phyloP scores from a whole-genome alignment of 1,140 invertebrate genomes.

The Drosophila orena region DNA sequence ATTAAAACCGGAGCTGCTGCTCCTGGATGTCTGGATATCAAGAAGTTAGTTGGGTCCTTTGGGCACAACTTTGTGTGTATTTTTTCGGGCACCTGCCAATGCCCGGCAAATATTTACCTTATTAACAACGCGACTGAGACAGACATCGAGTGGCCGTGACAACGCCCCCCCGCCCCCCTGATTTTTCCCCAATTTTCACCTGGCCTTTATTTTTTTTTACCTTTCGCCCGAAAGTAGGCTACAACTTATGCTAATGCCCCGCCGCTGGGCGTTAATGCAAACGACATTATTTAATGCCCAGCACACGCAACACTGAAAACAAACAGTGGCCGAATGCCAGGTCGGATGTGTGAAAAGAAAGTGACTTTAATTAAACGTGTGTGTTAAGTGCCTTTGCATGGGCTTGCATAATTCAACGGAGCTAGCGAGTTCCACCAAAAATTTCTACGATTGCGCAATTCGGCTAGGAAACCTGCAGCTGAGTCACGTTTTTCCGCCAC shows the following conservation, averaged over 20 bases:
- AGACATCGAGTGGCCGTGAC: slow-evolving; percentile 46
- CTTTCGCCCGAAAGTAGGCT: slow-evolving; percentile 55
- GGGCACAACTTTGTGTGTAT: slow-evolving; percentile 33
- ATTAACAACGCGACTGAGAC: slow-evolving; percentile 49
- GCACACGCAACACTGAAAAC: slow-evolving; percentile 59
- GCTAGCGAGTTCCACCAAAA: slow-evolving; percentile 28
- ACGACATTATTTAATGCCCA: slow-evolving; percentile 80
- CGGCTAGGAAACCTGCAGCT: background rate
- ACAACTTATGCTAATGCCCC: slow-evolving; percentile 72
- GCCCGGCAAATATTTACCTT: slow-evolving; percentile 72
- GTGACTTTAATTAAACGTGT: slow-evolving; percentile 74
- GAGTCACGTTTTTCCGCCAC: slow-evolving; percentile 34
- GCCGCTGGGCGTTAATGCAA: slow-evolving; percentile 72
- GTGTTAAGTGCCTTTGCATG: slow-evolving; percentile 46
- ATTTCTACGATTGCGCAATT: slow-evolving; percentile 54
- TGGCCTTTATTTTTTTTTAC: background rate
- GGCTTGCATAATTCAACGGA: slow-evolving; percentile 70
- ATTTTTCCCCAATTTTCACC: background rate
- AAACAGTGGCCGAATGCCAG: slow-evolving; percentile 8
- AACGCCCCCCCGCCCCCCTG: slow-evolving; percentile 10
- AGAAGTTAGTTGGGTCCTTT: background rate
- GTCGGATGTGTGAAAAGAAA: slow-evolving; percentile 71
- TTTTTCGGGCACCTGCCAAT: slow-evolving; percentile 22
- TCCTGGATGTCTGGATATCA: too few relatives aligned
- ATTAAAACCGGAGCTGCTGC: slow-evolving; percentile 21